Base-by-base conservation (phyloP, 2,888 invertebrate species). In the Oscheius onirici region DNA sequence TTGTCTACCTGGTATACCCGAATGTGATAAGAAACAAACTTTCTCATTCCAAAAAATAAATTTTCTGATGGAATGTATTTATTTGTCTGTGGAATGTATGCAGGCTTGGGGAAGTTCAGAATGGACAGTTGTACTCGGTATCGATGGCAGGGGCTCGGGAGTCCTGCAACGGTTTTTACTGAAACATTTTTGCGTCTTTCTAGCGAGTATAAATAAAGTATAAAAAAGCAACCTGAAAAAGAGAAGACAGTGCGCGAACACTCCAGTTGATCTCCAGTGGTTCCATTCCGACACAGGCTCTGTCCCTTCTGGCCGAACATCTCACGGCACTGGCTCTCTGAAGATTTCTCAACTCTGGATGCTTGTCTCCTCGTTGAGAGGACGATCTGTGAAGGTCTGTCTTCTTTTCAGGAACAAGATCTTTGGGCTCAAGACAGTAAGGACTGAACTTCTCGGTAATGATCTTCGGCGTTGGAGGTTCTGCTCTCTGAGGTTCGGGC, bases 191-290 rank as follows among this genome's bases (percentile, higher is more conserved):
- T 11, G 43, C 43, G 8, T 43, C 43, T 13, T 11, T 11, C 13
- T 10, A 46, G 15, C 20, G 15, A 28, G 54, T 1, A 3, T 11
- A 26, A 11, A 15, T 26, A 13, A 6, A 22, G 26, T n/a, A 3
- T 15, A 6, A 3, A n/a, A 26, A 55, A 22, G 28, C 11, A 8
- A 63, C 63, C 49, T 63, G 63, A 77, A 86, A 86, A 11, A 80
- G 69, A 10, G 81, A 76, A 44, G 84, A 79, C 61, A 86, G 74
- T 22, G 80, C 78, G n/a, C 78, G 72, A 5, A 86, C 86, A 60
- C 82, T 82, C 86, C 86, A 86, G 66, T 83, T 84, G 65, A 86
- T 85, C 73, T 86, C 82, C 61, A 84, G 54, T 20, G 79, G 81
- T 55, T 84, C 82, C 76, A 81, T 77, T n/a, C 79, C 79, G 24